These are phyloP conservation scores for Phymorhynchus buccinoides DNA, from an alignment of 1,140 invertebrate species.

Conservation along the genomic window DNA sequence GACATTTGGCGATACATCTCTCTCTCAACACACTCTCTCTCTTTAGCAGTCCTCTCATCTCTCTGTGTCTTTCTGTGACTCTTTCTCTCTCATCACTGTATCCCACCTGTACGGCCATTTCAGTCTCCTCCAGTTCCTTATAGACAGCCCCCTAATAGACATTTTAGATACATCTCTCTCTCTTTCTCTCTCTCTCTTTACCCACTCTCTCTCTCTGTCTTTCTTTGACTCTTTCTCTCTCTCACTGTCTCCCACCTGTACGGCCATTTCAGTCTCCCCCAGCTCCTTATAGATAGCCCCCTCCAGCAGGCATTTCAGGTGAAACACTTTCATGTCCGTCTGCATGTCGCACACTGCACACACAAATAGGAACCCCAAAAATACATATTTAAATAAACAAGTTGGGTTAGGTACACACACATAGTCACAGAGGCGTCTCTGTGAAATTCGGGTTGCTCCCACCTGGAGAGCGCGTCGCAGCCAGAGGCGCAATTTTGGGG, in stretches of 20 bases:
- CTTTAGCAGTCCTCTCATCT: too few species aligned
- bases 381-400: not conserved
- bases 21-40: too few species aligned
- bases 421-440: not conserved
- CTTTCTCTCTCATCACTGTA: too few species aligned
- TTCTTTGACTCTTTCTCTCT: not conserved
- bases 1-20: too few species aligned
- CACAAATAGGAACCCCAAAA: not conserved
- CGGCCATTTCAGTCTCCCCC: constrained; percentile 65
- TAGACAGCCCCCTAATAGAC: too few species aligned
- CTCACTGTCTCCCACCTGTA: constrained; percentile 54
- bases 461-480: too few species aligned
- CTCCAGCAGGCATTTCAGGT: constrained; percentile 70
- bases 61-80: too few species aligned
- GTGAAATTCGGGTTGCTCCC: too few species aligned
- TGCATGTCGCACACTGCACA: constrained; percentile 67
- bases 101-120: too few species aligned
- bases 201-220: not conserved
- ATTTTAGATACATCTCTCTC: too few species aligned
- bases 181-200: not conserved
- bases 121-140: too few species aligned
- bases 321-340: constrained; percentile 66
- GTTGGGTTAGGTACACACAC: not conserved
- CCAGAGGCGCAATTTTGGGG: too few species aligned
- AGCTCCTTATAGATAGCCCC: constrained; percentile 68